phyloP scores from a whole-genome alignment of 2,797 vertebrate genomes.

The Thamnophis elegans region DNA sequence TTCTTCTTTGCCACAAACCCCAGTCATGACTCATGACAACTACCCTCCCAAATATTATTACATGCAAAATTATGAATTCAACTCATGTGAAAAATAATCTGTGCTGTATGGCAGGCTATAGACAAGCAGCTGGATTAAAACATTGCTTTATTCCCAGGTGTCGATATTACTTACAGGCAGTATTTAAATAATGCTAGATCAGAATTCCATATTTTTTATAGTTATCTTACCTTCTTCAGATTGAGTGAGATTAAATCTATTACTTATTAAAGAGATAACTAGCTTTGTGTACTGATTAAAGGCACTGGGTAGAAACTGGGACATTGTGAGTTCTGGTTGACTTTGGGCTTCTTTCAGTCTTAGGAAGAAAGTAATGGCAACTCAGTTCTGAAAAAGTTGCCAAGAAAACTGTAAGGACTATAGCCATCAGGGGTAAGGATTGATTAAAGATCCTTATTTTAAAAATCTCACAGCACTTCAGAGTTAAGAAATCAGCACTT shows the following conservation, averaged over 20 bases:
- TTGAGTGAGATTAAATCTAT: not conserved
- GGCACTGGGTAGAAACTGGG: not conserved
- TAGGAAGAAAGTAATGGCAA: not conserved
- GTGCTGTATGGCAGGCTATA: not conserved
- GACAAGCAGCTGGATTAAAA: not conserved
- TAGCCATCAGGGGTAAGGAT: not conserved
- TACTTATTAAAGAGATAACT: not conserved
- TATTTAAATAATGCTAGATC: not conserved
- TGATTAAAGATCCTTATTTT: not conserved
- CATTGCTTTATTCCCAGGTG: not conserved
- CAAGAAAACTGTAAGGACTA: not conserved
- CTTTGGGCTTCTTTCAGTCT: not conserved
- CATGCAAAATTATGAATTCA: not conserved
- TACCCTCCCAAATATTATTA: not conserved
- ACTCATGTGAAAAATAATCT: not conserved
- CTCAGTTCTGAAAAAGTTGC: not conserved
- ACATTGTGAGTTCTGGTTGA: not conserved
- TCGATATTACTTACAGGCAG: not conserved
- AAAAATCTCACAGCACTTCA: not conserved
- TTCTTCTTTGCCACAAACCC: not conserved
- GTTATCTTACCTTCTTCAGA: not conserved
- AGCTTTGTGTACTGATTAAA: not conserved
- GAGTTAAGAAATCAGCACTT: not conserved
- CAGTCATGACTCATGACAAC: not conserved
- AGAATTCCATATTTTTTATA: not conserved